These are phyloP conservation scores for Eulemur rufifrons DNA, from an alignment of 2,113 vertebrate species.

Conservation along the genomic window DNA sequence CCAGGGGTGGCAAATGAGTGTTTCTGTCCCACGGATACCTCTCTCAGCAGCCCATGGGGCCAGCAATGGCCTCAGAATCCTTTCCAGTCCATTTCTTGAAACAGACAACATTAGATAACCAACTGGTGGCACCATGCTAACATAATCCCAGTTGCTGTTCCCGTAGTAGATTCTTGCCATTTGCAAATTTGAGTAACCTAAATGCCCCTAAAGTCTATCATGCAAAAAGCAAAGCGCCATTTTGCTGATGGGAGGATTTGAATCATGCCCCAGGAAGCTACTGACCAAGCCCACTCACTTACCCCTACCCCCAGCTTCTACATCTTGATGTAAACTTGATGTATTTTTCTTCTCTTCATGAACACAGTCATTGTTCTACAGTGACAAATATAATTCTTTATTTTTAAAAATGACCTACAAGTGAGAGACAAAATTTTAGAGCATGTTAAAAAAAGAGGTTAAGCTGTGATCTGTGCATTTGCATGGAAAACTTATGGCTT, in stretches of 20 bases:
- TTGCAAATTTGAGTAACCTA: neutral
- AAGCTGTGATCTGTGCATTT: neutral
- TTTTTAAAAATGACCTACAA: conserved; percentile 12
- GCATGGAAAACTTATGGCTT: neutral
- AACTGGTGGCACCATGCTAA: neutral
- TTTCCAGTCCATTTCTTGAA: neutral
- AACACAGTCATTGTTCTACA: neutral
- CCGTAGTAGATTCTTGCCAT: neutral
- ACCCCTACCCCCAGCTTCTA: neutral
- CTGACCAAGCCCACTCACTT: neutral
- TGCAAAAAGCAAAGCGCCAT: neutral
- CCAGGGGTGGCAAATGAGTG: neutral
- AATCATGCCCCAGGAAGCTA: neutral
- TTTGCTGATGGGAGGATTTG: neutral
- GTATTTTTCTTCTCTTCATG: neutral
- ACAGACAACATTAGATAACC: neutral
- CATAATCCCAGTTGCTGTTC: neutral
- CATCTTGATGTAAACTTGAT: neutral
- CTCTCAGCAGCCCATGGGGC: neutral
- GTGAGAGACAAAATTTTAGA: neutral
- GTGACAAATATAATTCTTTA: neutral
- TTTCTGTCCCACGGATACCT: neutral
- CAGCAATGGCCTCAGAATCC: neutral
- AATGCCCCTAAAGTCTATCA: neutral
- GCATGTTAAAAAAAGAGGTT: neutral